Percentiles rank a stretch among this genome's conserved stretches.
These are phyloP conservation scores for Parnassius mnemosyne DNA, from an alignment of 2,888 invertebrate species.

Conservation along the genomic window DNA sequence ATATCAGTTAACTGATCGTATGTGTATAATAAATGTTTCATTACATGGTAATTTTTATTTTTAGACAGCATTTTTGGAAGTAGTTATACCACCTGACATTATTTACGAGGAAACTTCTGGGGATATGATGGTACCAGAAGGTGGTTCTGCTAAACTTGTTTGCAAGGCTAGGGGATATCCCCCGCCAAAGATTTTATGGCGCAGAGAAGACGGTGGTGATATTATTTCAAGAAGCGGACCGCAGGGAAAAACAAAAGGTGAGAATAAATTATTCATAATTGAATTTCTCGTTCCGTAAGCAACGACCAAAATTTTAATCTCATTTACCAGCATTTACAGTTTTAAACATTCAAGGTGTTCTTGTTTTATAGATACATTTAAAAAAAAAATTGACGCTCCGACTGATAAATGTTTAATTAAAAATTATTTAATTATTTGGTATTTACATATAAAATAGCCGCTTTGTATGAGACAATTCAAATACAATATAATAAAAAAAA, in stretches of 20 bases:
- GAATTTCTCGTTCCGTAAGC: conserved; percentile 14
- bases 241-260: conserved; percentile 88
- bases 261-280: conserved; percentile 32
- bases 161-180: conserved; percentile 93
- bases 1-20: too few relatives aligned
- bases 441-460: too few relatives aligned
- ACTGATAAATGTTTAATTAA: too few relatives aligned
- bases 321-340: conserved; percentile 23
- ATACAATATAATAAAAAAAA: too few relatives aligned
- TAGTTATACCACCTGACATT: conserved; percentile 95
- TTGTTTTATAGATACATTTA: not conserved
- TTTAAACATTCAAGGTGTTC: conserved; percentile 9
- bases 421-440: too few relatives aligned
- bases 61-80: conserved; percentile 92
- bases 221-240: conserved; percentile 88
- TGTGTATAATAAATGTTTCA: too few relatives aligned
- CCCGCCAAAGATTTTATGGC: conserved; percentile 91
- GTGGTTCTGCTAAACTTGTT: conserved; percentile 91
- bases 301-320: conserved; percentile 24
- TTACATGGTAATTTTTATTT: conserved; percentile 26
- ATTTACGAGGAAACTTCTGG: conserved; percentile 94
- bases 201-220: conserved; percentile 91
- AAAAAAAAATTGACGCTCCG: too few relatives aligned
- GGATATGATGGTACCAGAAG: conserved; percentile 97
- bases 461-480: too few relatives aligned